Evolutionary conservation across 2,113 vertebrate genomes (phyloP), one percentile per base, ranked within the genome.

Genomic region (Pandion haliaetus): DNA sequence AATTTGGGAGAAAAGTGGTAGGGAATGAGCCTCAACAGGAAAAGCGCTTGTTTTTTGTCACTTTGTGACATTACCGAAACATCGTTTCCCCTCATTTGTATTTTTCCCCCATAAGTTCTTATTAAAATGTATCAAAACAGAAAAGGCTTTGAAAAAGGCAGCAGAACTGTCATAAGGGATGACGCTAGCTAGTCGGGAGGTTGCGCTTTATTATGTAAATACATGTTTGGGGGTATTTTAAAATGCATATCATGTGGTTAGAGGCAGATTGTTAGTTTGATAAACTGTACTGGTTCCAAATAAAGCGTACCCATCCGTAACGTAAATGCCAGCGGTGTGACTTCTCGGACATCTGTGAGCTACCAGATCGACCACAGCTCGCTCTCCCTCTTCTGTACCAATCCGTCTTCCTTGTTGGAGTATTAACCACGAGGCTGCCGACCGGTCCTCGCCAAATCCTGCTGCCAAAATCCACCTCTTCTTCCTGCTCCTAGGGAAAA

Each of bases 41-140:
- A 92, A 90, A 74, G 96, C 32, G 24, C 80, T 93, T 93, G 88
- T 21, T 78, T 93, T 96, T 96, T 92, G 90, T 87, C 95, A 84
- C 61, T 94, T 92, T 62, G 78, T 96, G 95, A 89, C 93, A 89
- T 61, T 95, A 69, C 32, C 4, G 20, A 94, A 97, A 89, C 81
- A 70, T 65, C 0, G 4, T 77, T 95, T 88, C 88, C 47, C 62
- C 91, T 89, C 49, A 66, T 91, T 95, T 94, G 63, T 95, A 59
- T 93, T 82, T 32, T 25, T 4, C 25, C 20, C 20, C 28, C 4
- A 2, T 36, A 91, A 90, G 66, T 90, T 96, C 57, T 16, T 82
- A 73, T 93, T 91, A 86, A 94, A 94, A 91, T n/a, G 78, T 84
- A 93, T 85, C 70, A 72, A 95, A 94, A 61, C 57, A 95, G 82